A percentile compares a stretch with the other conserved stretches of the same genome.
phyloP scores from a whole-genome alignment of 1,140 invertebrate species.

The Cotesia glomerata region DNA sequence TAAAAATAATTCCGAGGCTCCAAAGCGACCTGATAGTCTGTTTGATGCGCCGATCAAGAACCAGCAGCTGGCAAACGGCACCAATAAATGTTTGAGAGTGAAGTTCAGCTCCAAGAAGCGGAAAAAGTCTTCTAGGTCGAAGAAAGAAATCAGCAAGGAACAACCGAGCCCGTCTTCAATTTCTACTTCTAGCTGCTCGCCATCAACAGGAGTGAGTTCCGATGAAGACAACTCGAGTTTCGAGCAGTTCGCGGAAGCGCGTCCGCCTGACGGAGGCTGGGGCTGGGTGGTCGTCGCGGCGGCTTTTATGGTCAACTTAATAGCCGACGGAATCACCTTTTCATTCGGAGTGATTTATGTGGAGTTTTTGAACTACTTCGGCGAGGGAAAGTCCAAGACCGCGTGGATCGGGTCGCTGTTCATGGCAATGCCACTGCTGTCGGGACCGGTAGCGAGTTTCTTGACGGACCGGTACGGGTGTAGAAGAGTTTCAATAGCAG shows the following conservation, averaged over 20 bases:
- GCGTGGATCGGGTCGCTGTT: constrained; percentile 90
- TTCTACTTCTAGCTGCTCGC: constrained; percentile 53
- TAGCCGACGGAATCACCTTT: constrained; percentile 88
- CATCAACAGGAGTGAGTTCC: constrained; percentile 44
- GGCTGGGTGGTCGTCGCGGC: constrained; percentile 84
- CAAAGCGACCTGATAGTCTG: constrained; percentile 43
- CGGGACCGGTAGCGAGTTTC: constrained; percentile 87
- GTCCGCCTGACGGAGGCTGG: constrained; percentile 79
- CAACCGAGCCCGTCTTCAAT: constrained; percentile 60
- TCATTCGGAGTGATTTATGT: constrained; percentile 85
- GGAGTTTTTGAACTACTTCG: constrained; percentile 81
- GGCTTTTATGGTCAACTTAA: constrained; percentile 89
- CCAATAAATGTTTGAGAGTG: constrained; percentile 56
- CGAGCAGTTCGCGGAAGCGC: constrained; percentile 68
- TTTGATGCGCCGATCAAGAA: constrained; percentile 46
- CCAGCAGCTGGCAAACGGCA: constrained; percentile 41
- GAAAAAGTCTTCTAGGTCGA: constrained; percentile 53
- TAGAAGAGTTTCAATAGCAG: constrained; percentile 79
- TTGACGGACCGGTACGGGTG: constrained; percentile 88
- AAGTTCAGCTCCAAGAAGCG: constrained; percentile 62
- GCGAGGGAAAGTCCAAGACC: constrained; percentile 82
- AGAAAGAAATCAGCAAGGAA: constrained; percentile 39
- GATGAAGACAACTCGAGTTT: constrained; percentile 69
- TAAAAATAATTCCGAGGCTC: constrained; percentile 9
- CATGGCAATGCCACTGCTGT: constrained; percentile 88